phyloP scores from a whole-genome alignment of 2,113 vertebrate genomes.

The Rhagologus leucostigma region DNA sequence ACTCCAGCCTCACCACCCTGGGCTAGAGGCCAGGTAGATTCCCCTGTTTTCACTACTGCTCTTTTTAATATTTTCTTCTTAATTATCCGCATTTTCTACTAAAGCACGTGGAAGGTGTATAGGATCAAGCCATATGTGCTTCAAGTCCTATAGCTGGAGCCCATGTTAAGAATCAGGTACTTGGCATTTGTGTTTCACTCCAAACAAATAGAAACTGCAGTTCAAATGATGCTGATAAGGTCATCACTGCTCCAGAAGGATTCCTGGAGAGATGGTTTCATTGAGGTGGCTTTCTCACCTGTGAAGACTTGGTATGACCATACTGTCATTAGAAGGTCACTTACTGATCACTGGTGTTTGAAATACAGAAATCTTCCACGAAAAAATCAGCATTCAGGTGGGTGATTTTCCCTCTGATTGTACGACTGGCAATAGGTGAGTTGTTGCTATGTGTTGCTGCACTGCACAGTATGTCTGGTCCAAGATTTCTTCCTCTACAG shows the following conservation, averaged over 20 bases:
- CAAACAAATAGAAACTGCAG: neutral
- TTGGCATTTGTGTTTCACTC: neutral
- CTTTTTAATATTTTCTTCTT: neutral
- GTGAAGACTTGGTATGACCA: neutral
- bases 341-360: fast-evolving
- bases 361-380: neutral
- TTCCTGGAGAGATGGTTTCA: neutral
- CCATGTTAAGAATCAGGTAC: neutral
- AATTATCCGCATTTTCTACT: neutral
- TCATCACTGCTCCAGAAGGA: neutral
- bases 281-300: neutral
- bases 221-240: neutral
- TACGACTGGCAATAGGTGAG: neutral
- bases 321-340: neutral
- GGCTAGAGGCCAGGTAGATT: neutral
- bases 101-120: neutral
- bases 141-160: neutral
- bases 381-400: neutral
- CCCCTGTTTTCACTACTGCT: neutral
- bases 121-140: neutral
- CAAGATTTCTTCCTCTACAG: neutral
- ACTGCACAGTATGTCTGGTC: neutral
- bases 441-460: neutral
- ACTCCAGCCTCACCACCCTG: neutral
- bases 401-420: neutral